phyloP scores from a whole-genome alignment of 2,888 invertebrate species.

The Axea sp. region DNA sequence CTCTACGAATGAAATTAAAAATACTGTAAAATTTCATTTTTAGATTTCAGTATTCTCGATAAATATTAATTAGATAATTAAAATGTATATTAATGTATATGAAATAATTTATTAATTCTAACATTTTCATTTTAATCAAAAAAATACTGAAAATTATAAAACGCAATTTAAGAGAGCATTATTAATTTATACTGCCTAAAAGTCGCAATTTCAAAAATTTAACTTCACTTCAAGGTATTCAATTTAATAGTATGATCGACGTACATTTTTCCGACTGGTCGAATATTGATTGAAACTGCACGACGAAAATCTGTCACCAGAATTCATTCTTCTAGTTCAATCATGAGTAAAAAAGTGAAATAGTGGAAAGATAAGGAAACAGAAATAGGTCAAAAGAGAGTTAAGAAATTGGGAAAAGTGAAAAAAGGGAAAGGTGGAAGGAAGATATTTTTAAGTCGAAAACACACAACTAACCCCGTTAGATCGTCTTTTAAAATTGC shows the following conservation, averaged over 20 bases:
- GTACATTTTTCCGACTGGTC: constrained; percentile 67
- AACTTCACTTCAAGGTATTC: constrained; percentile 56
- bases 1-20: too few species aligned
- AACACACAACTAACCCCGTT: constrained; percentile 63
- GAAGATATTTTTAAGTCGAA: constrained; percentile 61
- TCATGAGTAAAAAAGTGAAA: constrained; percentile 55
- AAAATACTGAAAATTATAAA: too few species aligned
- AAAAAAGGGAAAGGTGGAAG: constrained; percentile 37
- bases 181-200: constrained; percentile 18
- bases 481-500: constrained; percentile 55
- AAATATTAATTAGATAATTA: too few species aligned
- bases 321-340: constrained; percentile 58
- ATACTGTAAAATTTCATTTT: too few species aligned
- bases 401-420: constrained; percentile 49
- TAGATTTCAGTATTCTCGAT: too few species aligned
- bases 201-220: constrained; percentile 47
- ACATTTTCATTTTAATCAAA: too few species aligned
- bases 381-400: constrained; percentile 52
- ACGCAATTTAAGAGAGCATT: too few species aligned
- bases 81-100: too few species aligned
- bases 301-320: constrained; percentile 60
- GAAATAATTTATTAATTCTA: too few species aligned
- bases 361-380: constrained; percentile 54
- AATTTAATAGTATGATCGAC: constrained; percentile 59
- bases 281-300: constrained; percentile 61